Conservation (phyloP, 2,888 invertebrate genomes). For the Leucophora obtusa region DNA sequence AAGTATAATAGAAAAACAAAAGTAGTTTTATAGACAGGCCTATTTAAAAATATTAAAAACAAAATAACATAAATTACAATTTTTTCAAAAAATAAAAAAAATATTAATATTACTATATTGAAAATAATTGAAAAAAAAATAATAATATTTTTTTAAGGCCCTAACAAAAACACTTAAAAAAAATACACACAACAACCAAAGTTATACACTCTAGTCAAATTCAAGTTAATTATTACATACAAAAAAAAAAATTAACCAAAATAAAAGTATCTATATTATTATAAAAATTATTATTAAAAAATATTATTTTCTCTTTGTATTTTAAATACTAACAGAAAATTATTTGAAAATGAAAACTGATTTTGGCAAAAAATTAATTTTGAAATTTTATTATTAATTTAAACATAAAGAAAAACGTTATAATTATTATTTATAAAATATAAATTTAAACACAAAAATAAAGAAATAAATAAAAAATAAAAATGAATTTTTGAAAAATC, state of each 20-base stretch:
- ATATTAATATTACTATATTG: conserved; percentile 23
- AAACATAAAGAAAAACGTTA: conserved; percentile 58
- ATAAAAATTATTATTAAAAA: conserved; percentile 43
- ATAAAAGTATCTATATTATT: conserved; percentile 46
- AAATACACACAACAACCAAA: conserved; percentile 52
- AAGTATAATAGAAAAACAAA: conserved; percentile 31
- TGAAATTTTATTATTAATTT: conserved; percentile 59
- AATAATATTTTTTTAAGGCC: conserved; percentile 56
- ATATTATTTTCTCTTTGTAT: conserved; percentile 72
- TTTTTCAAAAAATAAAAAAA: conserved; percentile 40
- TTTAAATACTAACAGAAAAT: conserved; percentile 71
- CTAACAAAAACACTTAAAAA: conserved; percentile 50
- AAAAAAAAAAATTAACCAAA: conserved; percentile 55
- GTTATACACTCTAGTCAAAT: conserved; percentile 76
- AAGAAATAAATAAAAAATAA: conserved; percentile 60
- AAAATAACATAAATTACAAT: conserved; percentile 18
- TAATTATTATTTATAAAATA: conserved; percentile 53
- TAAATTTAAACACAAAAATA: conserved; percentile 49
- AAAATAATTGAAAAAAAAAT: conserved; percentile 37
- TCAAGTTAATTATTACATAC: conserved; percentile 74
- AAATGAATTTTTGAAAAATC: conserved; percentile 60
- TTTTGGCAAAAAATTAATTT: conserved; percentile 65
- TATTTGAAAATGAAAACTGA: conserved; percentile 54
- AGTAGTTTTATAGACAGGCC: conserved; percentile 61
- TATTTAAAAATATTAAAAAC: conserved; percentile 33